phyloP scores from a whole-genome alignment of 1,140 invertebrate genomes.

The Drosophila eugracilis region DNA sequence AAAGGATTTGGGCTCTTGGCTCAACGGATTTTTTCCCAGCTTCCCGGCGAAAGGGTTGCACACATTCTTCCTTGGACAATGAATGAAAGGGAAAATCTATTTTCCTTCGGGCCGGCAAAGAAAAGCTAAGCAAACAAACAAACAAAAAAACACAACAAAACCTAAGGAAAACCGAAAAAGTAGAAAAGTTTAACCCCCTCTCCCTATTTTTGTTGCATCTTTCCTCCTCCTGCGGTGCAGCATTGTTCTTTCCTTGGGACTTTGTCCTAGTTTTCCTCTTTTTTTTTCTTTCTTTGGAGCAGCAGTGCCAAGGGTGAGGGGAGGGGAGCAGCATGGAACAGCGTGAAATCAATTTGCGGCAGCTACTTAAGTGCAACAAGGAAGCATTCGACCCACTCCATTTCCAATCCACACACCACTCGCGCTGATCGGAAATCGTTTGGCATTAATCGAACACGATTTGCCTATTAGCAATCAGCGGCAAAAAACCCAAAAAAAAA shows the following conservation, averaged over 20 bases:
- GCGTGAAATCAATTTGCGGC: constrained; percentile 82
- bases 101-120: constrained; percentile 43
- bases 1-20: constrained; percentile 23
- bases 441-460: constrained; percentile 68
- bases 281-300: constrained; percentile 33
- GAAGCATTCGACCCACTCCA: constrained; percentile 47
- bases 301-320: constrained; percentile 45
- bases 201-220: constrained; percentile 25
- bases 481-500: constrained; percentile 22
- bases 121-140: constrained; percentile 61
- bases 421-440: constrained; percentile 51
- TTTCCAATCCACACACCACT: constrained; percentile 40
- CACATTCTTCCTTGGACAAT: constrained; percentile 23
- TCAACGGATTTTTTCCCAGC: constrained; percentile 63
- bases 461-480: constrained; percentile 67
- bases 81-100: constrained; percentile 65
- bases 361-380: constrained; percentile 81
- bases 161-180: constrained; percentile 9
- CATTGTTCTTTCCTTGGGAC: constrained; percentile 50
- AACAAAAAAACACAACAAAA: constrained; percentile 30
- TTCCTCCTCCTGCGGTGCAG: constrained; percentile 43
- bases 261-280: constrained; percentile 9
- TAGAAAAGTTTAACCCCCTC: constrained; percentile 16
- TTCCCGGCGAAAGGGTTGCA: constrained; percentile 50
- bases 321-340: constrained; percentile 53